Evolutionary conservation across 1,140 invertebrate genomes (phyloP), one percentile per base, ranked within the genome.

Genomic region (Galleria mellonella): DNA sequence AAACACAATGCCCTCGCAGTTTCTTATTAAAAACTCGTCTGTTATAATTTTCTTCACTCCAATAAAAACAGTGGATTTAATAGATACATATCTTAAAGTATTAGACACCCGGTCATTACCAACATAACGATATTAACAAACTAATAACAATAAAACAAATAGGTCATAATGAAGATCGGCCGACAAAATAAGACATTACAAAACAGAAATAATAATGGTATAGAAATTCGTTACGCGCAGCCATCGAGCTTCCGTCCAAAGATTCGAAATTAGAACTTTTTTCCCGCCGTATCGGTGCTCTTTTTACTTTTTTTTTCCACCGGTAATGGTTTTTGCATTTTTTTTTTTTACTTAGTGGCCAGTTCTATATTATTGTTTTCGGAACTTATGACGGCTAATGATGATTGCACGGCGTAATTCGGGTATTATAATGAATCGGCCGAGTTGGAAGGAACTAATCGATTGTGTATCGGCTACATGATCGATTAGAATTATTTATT

Each of bases 281-380:
- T 67, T 69, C 13, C 57, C 52, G 33, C 52, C 53, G 53, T 55
- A 53, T 66, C 58, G 52, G 57, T 48, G 43, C 51, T 65, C 60
- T 55, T 67, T 60, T 61, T 41, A 47, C 30, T 55, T 62, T 51
- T 64, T 58, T 47, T 37, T 57, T n/a, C n/a, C 40, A 43, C 44
- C 53, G 43, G 52, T 65, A 63, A 68, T 68, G 62, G 62, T 66
- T 70, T 61, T 54, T 53, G 44, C 43, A 51, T 46, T 53, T 37
- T 33, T 37, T 37, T 23, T 23, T 23, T 55, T n/a, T 54, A 54
- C 58, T 58, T 59, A 66, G 47, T 50, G 36, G 44, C 49, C 51
- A 47, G 55, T n/a, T n/a, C n/a, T n/a, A 23, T 62, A 58, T 70
- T 71, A 75, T 75, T 75, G 67, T 75, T 75, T 75, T 71, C 62